These are phyloP conservation scores for Nomada hirtipes DNA, from an alignment of 2,888 invertebrate genomes.

Conservation along the genomic window DNA sequence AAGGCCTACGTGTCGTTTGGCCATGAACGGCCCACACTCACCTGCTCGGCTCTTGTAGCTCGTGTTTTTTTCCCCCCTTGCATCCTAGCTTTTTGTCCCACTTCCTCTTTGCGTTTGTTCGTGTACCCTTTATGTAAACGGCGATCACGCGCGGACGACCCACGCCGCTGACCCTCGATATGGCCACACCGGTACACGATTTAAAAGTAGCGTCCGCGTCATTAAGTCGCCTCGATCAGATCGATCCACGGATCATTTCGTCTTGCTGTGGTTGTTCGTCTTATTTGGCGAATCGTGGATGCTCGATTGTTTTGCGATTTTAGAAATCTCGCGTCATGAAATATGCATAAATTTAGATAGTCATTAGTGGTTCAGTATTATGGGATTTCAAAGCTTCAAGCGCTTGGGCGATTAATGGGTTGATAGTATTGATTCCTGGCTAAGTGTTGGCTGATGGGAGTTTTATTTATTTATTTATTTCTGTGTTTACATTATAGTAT, in stretches of 20 bases:
- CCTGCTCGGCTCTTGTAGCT: constrained; percentile 54
- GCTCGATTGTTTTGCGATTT: constrained; percentile 11
- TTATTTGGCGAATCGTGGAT: constrained; percentile 10
- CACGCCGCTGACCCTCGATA: constrained; percentile 56
- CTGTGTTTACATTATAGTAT: too few relatives aligned
- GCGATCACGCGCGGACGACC: constrained; percentile 45
- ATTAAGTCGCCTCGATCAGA: constrained; percentile 40
- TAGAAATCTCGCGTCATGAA: constrained; percentile 5
- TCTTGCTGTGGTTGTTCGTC: background rate
- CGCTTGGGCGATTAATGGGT: too few relatives aligned
- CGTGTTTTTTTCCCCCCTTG: constrained; percentile 29
- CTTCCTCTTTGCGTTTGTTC: constrained; percentile 34
- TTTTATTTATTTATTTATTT: too few relatives aligned
- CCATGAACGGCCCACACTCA: constrained; percentile 67
- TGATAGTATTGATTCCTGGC: too few relatives aligned
- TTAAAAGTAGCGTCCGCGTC: constrained; percentile 56
- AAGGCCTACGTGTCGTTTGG: constrained; percentile 60
- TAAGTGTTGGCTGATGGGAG: too few relatives aligned
- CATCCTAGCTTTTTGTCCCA: constrained; percentile 9
- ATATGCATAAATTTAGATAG: background rate
- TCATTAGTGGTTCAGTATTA: background rate
- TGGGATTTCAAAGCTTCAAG: background rate
- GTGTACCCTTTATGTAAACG: constrained; percentile 33
- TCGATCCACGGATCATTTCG: constrained; percentile 4
- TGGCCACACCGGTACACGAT: constrained; percentile 49